Conservation (phyloP, 1,140 invertebrate species). For the Drosophila suzukii region DNA sequence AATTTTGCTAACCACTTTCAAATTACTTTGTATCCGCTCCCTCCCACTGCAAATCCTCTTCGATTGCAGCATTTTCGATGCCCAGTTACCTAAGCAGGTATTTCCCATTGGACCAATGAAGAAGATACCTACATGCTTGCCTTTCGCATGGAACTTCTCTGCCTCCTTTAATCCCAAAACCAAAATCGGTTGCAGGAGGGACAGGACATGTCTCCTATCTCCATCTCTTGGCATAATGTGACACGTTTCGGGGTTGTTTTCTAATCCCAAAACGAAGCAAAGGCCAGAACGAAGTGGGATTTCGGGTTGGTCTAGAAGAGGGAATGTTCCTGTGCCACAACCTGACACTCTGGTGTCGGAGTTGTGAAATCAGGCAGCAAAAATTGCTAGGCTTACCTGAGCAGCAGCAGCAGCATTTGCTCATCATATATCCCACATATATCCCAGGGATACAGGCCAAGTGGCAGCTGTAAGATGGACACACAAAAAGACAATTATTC, state of each 20-base stretch:
- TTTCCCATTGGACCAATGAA: conserved; percentile 59
- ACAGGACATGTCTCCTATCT: conserved; percentile 37
- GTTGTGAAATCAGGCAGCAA: conserved; percentile 78
- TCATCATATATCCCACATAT: conserved; percentile 41
- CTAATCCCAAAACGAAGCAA: conserved; percentile 73
- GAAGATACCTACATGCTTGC: conserved; percentile 20
- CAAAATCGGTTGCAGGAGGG: conserved; percentile 32
- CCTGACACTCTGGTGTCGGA: conserved; percentile 49
- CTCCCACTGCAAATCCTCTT: conserved; percentile 17
- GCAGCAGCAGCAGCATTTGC: conserved; percentile 16
- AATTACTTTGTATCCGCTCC: conserved; percentile 35
- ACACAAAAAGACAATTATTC: conserved; percentile 76
- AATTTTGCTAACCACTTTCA: conserved; percentile 35
- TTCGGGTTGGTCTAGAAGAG: conserved; percentile 6
- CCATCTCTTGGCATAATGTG: conserved; percentile 65
- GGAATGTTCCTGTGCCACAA: conserved; percentile 41
- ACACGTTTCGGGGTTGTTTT: conserved; percentile 76
- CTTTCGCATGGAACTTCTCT: conserved; percentile 17
- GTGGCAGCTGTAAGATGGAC: conserved; percentile 41
- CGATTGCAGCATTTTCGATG: conserved; percentile 39
- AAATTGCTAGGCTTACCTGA: conserved; percentile 77
- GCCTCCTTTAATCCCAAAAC: conserved; percentile 32
- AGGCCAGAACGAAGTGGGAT: conserved; percentile 23
- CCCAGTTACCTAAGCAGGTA: conserved; percentile 55
- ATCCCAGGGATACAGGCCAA: conserved; percentile 14